Percentiles rank a stretch among this genome's conserved stretches.
Conservation (phyloP, 2,797 vertebrate species). For the Helostoma temminkii region DNA sequence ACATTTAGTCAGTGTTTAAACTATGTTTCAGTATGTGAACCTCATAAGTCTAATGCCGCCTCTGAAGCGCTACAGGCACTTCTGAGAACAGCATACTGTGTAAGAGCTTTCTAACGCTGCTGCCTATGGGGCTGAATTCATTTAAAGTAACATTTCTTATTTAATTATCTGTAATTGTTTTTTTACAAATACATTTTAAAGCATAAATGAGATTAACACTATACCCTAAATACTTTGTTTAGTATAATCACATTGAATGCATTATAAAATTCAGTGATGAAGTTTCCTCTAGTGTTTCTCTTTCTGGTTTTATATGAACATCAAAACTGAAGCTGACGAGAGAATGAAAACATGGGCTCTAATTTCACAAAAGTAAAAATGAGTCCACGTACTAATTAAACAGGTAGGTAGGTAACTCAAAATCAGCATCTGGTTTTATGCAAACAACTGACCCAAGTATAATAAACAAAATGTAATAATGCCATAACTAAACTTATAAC, state of each 20-base stretch:
- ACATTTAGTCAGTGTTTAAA: no score
- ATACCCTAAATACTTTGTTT: background rate
- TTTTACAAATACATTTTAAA: constrained; percentile 3
- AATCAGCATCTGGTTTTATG: background rate
- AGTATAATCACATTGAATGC: background rate
- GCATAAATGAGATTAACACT: background rate
- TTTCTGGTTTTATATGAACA: constrained; percentile 40
- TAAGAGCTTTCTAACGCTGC: constrained; percentile 9
- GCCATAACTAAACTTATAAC: no score
- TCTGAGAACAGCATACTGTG: background rate
- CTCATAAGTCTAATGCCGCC: constrained; percentile 1
- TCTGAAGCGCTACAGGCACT: constrained; percentile 27
- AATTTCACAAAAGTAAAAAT: constrained; percentile 21
- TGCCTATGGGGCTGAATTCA: constrained; percentile 62
- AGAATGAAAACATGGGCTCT: constrained; percentile 46
- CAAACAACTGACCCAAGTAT: background rate
- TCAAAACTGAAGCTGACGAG: constrained; percentile 23
- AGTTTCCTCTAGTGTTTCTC: constrained; percentile 15
- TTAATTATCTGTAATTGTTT: constrained; percentile 1
- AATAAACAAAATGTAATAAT: background rate
- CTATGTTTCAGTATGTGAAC: no score
- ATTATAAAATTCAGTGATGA: background rate
- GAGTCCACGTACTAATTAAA: constrained; percentile 27
- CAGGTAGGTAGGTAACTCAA: constrained; percentile 34
- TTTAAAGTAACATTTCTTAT: background rate